phyloP scores from a whole-genome alignment of 2,797 vertebrate genomes.

The Brotula barbata region DNA sequence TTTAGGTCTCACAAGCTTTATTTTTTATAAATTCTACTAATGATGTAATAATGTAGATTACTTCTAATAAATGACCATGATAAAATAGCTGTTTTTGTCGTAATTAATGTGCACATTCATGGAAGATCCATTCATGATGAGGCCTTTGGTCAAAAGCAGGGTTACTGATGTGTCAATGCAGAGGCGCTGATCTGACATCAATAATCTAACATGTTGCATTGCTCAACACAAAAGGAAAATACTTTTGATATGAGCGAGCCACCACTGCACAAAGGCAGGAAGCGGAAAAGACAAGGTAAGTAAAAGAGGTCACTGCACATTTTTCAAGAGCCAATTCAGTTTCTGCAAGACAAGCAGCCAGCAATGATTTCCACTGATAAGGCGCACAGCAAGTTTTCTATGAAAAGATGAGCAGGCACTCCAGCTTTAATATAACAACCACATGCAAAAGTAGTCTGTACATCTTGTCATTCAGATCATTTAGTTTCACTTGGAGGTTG shows the following conservation, averaged over 20 bases:
- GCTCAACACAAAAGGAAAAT: not conserved
- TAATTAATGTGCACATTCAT: too few species aligned
- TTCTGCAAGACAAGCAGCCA: conserved; percentile 23
- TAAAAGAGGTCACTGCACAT: conserved; percentile 7
- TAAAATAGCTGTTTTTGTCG: too few species aligned
- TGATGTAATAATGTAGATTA: too few species aligned
- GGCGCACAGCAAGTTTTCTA: conserved; percentile 32
- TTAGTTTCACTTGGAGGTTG: conserved; percentile 6
- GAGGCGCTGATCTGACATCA: not conserved
- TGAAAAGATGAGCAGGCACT: conserved; percentile 41
- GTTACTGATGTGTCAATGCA: too few species aligned
- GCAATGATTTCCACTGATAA: conserved; percentile 38
- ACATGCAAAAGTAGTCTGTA: not conserved
- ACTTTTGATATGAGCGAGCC: conserved; percentile 16
- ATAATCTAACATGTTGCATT: conserved; percentile 5
- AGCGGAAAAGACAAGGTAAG: conserved; percentile 22
- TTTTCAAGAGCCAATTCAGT: not conserved
- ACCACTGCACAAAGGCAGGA: conserved; percentile 28
- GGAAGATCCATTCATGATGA: not conserved
- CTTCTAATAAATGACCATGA: too few species aligned
- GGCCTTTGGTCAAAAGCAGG: too few species aligned
- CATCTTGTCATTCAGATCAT: conserved; percentile 2
- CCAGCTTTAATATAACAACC: not conserved
- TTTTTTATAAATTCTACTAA: too few species aligned
- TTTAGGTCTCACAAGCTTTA: too few species aligned